Evolutionary conservation across 1,140 invertebrate genomes (phyloP), one percentile per base, ranked within the genome.

Genomic region (Apis cerana): DNA sequence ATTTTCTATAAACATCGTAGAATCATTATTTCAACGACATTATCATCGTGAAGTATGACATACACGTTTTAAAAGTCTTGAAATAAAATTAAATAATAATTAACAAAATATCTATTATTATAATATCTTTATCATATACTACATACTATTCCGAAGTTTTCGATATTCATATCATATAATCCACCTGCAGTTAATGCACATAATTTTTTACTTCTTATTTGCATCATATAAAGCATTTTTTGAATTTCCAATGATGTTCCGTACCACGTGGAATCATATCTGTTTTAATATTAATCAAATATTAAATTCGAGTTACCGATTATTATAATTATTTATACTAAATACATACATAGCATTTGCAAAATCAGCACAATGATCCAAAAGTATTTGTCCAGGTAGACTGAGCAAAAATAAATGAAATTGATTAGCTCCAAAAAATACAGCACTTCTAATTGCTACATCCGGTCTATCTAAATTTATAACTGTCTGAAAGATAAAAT

Each of bases 11-110:
- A 8, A 0, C 1, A 23, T 4, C 21, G n/a, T 11, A 23, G 9
- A 12, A 17, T 61, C 7, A 76, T 54, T 56, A 19, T 13, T 17
- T 76, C 1, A 76, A 7, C 5, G 75, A 76, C 23, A 65, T 5
- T 23, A 76, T 12, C 61, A 76, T 54, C 1, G 61, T 76, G 43
- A 76, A 52, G 23, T 76, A 76, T 23, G 75, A 76, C 75, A 76
- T 76, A 19, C 59, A 65, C 19, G 75, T 54, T n/a, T 76, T 76
- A 19, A 76, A 65, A 1, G 75, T 67, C 75, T 76, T 65, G 12
- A 76, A 76, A 65, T 7, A 23, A 4, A 75, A 62, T 0, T 33
- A 23, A 61, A 52, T 19, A 19, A 17, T 2, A 21, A 27, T 17
- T 62, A 48, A 13, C 19, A 19, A 19, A 23, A 75, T 10, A 48